A percentile compares a stretch with the other conserved stretches of the same genome.
Conservation (phyloP, 2,888 invertebrate genomes). For the Hydrotaea diabolus region DNA sequence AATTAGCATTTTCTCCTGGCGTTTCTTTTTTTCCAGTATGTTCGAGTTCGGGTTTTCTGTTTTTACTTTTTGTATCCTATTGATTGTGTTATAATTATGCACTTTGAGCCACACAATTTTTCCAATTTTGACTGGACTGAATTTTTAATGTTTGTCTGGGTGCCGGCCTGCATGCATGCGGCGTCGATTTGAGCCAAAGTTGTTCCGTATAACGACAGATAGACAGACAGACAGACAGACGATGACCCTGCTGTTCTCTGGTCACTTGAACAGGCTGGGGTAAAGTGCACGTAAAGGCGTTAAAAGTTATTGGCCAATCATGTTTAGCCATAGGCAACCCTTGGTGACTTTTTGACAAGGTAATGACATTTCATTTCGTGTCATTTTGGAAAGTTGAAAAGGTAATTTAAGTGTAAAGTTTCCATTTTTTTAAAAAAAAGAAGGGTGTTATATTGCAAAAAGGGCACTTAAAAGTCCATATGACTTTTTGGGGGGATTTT, state of each 20-base stretch:
- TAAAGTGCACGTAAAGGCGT: conserved; percentile 31
- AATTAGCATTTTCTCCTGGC: conserved; percentile 19
- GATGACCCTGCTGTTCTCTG: conserved; percentile 4
- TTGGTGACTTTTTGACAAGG: conserved; percentile 19
- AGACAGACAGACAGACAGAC: too few relatives aligned
- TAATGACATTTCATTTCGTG: conserved; percentile 27
- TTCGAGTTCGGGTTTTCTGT: background rate
- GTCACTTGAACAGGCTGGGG: background rate
- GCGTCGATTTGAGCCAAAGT: background rate
- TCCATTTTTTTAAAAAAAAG: background rate
- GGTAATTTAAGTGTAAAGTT: conserved; percentile 2
- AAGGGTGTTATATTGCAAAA: background rate
- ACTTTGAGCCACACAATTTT: conserved; percentile 25
- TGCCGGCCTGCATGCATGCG: background rate
- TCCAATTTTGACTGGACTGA: conserved; percentile 20
- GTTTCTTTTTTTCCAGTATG: background rate
- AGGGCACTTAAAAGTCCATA: background rate
- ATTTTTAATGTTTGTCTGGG: background rate
- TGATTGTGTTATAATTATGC: conserved; percentile 38
- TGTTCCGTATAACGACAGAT: background rate
- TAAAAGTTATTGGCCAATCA: conserved; percentile 14
- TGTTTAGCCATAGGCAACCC: conserved; percentile 4
- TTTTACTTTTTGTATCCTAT: conserved; percentile 2
- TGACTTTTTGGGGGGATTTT: background rate
- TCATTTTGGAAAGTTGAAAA: background rate